These are phyloP conservation scores for Gavia stellata DNA, from an alignment of 2,113 vertebrate species.

Conservation along the genomic window DNA sequence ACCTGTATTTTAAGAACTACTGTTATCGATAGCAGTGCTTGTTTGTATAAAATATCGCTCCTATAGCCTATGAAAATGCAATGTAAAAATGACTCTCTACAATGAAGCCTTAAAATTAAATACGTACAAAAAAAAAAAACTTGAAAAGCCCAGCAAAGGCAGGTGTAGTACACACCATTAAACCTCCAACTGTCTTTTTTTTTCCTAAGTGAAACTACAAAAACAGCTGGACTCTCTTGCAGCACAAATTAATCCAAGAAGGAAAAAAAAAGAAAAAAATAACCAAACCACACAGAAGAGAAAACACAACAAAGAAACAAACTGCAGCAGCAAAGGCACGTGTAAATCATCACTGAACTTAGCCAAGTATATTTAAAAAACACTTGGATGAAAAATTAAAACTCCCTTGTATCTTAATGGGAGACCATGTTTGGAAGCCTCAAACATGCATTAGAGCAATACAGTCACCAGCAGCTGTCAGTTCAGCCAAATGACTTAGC, in stretches of 20 bases:
- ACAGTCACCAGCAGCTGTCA: neutral
- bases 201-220: neutral
- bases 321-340: neutral
- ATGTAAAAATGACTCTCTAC: neutral
- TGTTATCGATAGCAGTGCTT: neutral
- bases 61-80: neutral
- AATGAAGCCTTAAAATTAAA: neutral
- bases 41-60: neutral
- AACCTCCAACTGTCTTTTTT: neutral
- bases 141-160: neutral
- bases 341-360: neutral
- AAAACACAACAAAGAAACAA: neutral
- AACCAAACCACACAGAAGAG: neutral
- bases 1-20: neutral
- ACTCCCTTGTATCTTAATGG: neutral
- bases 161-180: neutral
- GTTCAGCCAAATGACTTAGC: conserved; percentile 6
- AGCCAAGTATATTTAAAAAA: neutral
- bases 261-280: neutral
- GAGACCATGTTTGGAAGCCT: neutral
- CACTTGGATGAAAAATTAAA: conserved; percentile 8
- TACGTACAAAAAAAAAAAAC: neutral
- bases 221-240: neutral
- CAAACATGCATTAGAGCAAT: neutral
- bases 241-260: neutral